Evolutionary conservation across 92 coral and sea anemone species (phyloP), one percentile per base, ranked within the genome.

Genomic region (Epizoanthus illoricatus): DNA sequence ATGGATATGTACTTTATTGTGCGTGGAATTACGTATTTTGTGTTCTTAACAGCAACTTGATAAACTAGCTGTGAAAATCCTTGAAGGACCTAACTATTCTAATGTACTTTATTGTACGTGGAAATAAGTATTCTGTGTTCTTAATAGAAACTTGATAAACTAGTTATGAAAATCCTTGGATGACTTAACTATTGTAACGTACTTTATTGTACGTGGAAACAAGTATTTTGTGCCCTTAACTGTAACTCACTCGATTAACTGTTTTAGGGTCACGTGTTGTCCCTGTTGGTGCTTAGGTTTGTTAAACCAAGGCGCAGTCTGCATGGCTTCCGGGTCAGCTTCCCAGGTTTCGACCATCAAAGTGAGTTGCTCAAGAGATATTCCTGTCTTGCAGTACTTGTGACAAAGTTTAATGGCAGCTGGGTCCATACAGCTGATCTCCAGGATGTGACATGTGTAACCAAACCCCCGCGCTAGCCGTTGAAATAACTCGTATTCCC

Each of bases 261-360:
- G 57, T 69, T 43, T 68, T 1, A 87, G 72, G 39, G 62, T 54
- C 3, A 75, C 55, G 8, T 65, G 40, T 55, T 33, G 73, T 19
- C 65, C 76, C 5, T 76, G 76, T 45, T 45, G 73, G 21, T 67
- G 68, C 12, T 43, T 42, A 20, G 80, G 83, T 36, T 85, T 90
- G 12, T 42, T 81, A 49, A 93, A 93, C 97, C 97, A 93, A n/a
- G 97, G 97, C 15, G 84, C 67, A 52, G 80, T 91, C 16, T 73
- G 52, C 24, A 74, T 61, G 20, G 94, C 92, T 2, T 42, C 76
- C 20, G 86, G 71, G 67, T 93, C 97, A 6, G 80, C 79, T 57
- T 93, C 92, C 97, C 97, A 93, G 0, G 65, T 84, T 61, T 83
- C 85, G 0, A 86, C 86, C 57, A 83, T 63, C 6, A 83, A 78